Percentiles rank a stretch among this genome's conserved stretches.
Conservation (phyloP, 2,888 invertebrate genomes). For the Rhamphomyia laevipes region DNA sequence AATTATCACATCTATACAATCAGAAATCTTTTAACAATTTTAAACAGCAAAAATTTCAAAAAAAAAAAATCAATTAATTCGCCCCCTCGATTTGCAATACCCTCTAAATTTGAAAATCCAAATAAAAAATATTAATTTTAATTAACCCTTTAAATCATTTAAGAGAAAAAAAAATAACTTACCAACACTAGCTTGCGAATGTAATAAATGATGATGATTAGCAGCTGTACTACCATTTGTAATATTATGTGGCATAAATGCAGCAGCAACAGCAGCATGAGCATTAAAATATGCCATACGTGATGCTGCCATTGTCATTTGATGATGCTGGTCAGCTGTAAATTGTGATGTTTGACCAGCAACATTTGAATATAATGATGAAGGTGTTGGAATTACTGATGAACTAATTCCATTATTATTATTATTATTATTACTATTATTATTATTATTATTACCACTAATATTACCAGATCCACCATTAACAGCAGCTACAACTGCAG, state of each 20-base stretch:
- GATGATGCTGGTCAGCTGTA: slow-evolving; percentile 29
- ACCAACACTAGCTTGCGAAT: background rate
- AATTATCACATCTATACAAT: no score
- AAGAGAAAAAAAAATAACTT: background rate
- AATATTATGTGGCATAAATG: slow-evolving; percentile 65
- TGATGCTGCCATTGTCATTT: slow-evolving; percentile 45
- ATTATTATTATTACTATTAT: background rate
- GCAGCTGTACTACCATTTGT: slow-evolving; percentile 6
- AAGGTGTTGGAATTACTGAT: slow-evolving; percentile 12
- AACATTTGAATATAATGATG: slow-evolving; percentile 20
- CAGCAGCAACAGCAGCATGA: slow-evolving; percentile 83
- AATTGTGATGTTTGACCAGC: slow-evolving; percentile 19
- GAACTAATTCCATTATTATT: background rate
- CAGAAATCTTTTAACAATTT: no score
- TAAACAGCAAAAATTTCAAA: no score
- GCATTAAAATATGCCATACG: slow-evolving; percentile 86
- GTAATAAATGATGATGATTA: slow-evolving; percentile 11
- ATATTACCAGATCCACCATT: slow-evolving; percentile 14
- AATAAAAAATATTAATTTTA: no score
- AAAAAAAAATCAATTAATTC: no score
- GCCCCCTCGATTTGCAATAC: no score
- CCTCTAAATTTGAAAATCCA: no score
- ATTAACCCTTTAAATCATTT: no score
- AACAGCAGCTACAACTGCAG: slow-evolving; percentile 15
- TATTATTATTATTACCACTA: background rate